phyloP scores from a whole-genome alignment of 2,113 vertebrate genomes.

The Prietella phreatophila region DNA sequence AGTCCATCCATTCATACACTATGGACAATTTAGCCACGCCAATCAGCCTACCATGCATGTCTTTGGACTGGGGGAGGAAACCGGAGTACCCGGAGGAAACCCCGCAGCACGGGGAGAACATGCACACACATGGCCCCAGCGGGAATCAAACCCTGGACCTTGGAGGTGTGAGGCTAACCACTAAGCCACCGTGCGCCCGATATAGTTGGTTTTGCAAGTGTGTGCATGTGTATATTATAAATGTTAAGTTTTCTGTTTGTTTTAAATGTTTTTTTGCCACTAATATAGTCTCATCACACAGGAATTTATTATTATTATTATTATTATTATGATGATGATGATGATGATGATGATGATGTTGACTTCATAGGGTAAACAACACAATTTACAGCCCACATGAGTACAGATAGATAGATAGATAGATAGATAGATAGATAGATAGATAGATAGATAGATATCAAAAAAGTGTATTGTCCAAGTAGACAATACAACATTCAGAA shows the following conservation, averaged over 20 bases:
- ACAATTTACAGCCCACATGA: not conserved
- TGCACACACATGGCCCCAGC: too few species aligned
- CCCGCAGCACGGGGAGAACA: too few species aligned
- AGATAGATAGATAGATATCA: not conserved
- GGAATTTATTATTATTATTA: not conserved
- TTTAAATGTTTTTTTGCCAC: not conserved
- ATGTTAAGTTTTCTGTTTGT: not conserved
- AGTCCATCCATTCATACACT: too few species aligned
- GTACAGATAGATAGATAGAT: too few species aligned
- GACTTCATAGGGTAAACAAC: not conserved
- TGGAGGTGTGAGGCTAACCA: too few species aligned
- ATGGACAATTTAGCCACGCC: too few species aligned
- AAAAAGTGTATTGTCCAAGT: not conserved
- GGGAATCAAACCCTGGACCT: too few species aligned
- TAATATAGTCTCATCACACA: not conserved
- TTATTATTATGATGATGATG: not conserved
- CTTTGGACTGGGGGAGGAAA: too few species aligned
- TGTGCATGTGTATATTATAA: not conserved
- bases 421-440: not conserved
- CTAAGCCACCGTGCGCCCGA: too few species aligned
- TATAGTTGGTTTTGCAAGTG: too few species aligned
- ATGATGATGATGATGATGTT: not conserved
- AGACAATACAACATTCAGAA: not conserved
- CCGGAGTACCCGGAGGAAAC: too few species aligned
- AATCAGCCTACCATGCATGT: too few species aligned